Evolutionary conservation across 2,888 invertebrate genomes (phyloP).

Genomic region (Cyclophora punctaria): DNA sequence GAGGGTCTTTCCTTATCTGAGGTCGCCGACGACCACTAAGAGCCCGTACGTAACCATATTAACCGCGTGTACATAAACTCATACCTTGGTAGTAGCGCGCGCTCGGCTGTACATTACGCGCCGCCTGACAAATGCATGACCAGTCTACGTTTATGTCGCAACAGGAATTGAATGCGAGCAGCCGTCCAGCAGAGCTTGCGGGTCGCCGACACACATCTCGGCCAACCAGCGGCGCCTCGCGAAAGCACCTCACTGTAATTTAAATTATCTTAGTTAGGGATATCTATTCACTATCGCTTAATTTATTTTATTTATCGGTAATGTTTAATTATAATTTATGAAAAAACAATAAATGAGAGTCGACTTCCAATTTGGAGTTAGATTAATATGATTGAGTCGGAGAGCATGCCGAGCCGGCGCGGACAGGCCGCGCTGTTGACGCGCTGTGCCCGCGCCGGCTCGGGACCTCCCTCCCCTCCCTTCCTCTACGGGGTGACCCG

Average conservation of each 20-base stretch:
- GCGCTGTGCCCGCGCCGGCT: slow-evolving; percentile 38
- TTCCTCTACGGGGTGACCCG: slow-evolving; percentile 58
- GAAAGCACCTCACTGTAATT: slow-evolving; percentile 66
- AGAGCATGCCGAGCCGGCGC: slow-evolving; percentile 47
- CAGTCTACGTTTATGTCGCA: slow-evolving; percentile 75
- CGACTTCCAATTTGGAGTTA: slow-evolving; percentile 65
- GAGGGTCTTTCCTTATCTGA: slow-evolving; percentile 76
- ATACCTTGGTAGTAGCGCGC: slow-evolving; percentile 65
- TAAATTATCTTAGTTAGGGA: slow-evolving; percentile 71
- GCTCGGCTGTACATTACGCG: slow-evolving; percentile 73
- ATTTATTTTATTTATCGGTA: slow-evolving; percentile 72
- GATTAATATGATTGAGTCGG: slow-evolving; percentile 40
- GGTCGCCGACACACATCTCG: slow-evolving; percentile 66
- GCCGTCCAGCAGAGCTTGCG: slow-evolving; percentile 64
- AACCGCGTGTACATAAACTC: slow-evolving; percentile 74
- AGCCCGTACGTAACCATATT: slow-evolving; percentile 73
- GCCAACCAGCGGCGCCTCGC: slow-evolving; percentile 66
- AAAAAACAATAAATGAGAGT: slow-evolving; percentile 60
- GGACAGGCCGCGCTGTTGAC: slow-evolving; percentile 27
- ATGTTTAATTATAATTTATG: slow-evolving; percentile 61
- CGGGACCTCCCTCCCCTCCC: slow-evolving; percentile 44
- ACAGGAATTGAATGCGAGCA: slow-evolving; percentile 70
- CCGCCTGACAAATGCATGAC: slow-evolving; percentile 74
- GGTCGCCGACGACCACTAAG: slow-evolving; percentile 60
- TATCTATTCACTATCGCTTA: slow-evolving; percentile 74